These are phyloP conservation scores for Chloroceryle inda DNA, from an alignment of 2,797 vertebrate species.

Conservation along the genomic window DNA sequence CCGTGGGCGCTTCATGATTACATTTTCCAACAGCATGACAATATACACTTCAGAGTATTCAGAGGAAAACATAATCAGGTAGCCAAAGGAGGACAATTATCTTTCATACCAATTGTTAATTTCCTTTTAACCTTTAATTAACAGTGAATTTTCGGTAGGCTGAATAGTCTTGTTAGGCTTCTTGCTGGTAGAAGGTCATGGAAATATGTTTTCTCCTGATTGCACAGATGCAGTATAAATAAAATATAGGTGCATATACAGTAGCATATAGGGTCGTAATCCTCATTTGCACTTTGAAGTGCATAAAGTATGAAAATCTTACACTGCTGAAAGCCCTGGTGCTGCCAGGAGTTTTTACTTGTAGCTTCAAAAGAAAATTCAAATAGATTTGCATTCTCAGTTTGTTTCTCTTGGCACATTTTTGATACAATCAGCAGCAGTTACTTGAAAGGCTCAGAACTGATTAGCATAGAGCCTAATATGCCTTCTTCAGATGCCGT, in stretches of 20 bases:
- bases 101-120: constrained; percentile 80
- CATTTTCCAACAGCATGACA: constrained; percentile 67
- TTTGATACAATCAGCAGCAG: constrained; percentile 73
- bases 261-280: constrained; percentile 49
- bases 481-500: constrained; percentile 53
- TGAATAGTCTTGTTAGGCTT: constrained; percentile 65
- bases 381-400: constrained; percentile 39
- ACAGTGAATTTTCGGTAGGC: constrained; percentile 76
- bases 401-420: constrained; percentile 76
- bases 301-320: constrained; percentile 45
- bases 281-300: constrained; percentile 60
- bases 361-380: constrained; percentile 75
- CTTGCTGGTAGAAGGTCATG: constrained; percentile 77
- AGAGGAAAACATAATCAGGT: constrained; percentile 73
- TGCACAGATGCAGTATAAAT: constrained; percentile 68
- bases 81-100: constrained; percentile 79
- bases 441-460: constrained; percentile 68
- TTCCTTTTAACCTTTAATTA: constrained; percentile 83
- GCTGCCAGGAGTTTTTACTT: constrained; percentile 57
- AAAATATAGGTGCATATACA: constrained; percentile 62
- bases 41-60: constrained; percentile 61
- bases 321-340: constrained; percentile 31
- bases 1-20: constrained; percentile 46
- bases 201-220: constrained; percentile 63
- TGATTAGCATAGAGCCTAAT: constrained; percentile 76